Conservation (phyloP, 2,797 vertebrate species). For the Pteropus rufus region DNA sequence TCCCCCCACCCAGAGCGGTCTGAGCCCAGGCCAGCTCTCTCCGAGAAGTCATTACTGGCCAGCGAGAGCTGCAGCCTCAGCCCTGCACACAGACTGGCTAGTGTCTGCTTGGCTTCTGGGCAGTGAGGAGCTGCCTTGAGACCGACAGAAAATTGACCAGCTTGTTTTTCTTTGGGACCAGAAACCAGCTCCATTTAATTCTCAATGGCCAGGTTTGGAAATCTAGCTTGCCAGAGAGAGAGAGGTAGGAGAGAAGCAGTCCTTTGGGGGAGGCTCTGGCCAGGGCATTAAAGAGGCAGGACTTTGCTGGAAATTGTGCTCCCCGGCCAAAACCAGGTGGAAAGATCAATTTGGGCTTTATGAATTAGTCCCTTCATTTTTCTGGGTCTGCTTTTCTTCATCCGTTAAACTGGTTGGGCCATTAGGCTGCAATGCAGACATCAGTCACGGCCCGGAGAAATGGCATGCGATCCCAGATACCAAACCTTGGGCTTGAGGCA, state of each 20-base stretch:
- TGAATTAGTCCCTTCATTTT: conserved; percentile 69
- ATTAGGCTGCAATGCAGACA: not conserved
- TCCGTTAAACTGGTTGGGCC: not conserved
- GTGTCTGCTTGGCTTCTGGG: conserved; percentile 67
- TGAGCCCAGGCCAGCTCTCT: conserved; percentile 67
- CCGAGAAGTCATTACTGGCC: conserved; percentile 54
- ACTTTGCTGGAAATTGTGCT: conserved; percentile 67
- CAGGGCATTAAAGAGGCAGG: conserved; percentile 37
- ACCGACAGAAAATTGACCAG: conserved; percentile 67
- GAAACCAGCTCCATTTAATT: conserved; percentile 70
- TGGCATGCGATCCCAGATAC: not conserved
- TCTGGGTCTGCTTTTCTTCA: conserved; percentile 42
- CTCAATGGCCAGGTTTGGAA: conserved; percentile 64
- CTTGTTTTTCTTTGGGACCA: conserved; percentile 71
- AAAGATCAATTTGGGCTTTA: conserved; percentile 70
- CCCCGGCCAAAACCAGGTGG: conserved; percentile 67
- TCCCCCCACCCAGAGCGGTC: not conserved
- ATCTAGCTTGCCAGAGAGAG: not conserved
- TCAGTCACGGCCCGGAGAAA: not conserved
- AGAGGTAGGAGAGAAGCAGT: not conserved
- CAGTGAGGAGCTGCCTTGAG: conserved; percentile 53
- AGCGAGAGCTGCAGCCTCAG: not conserved
- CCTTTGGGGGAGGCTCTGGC: conserved; percentile 55
- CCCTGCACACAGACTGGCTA: conserved; percentile 64
- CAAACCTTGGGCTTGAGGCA: not conserved